Evolutionary conservation across 1,140 invertebrate species (phyloP), one percentile per base, ranked within the genome.

Genomic region (Pteromalus puparum): DNA sequence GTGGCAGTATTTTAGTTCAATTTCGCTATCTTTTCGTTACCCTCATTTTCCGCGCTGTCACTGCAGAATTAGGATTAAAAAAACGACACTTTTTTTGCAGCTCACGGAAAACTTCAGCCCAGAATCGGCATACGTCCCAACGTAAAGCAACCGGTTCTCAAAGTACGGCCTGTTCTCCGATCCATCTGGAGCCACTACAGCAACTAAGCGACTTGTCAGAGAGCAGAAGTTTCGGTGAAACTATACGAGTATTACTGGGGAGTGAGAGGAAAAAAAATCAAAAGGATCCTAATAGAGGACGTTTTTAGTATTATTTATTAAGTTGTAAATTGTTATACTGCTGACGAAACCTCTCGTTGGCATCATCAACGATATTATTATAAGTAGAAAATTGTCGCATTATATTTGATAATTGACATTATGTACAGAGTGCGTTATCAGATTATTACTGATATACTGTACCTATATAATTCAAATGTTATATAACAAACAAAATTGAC

Each of bases 151-250:
- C 26, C 70, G 13, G 15, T 28, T 13, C n/a, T 61, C 1, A 13
- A 28, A n/a, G 1, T 1, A 42, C 78, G 84, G 61, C 75, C 77
- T 15, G n/a, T 83, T 24, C 77, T 86, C 9, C 74, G 34, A 83
- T 86, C 85, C 10, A 74, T 86, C 10, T 86, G 85, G 85, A 83
- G 18, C 48, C 68, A 82, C 30, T 85, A 82, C 24, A 30, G 24
- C 46, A n/a, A 65, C 30, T 84, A 48, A 84, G 4, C 18, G 30
- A 7, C 24, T 48, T 12, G 18, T 21, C 38, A 4, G 42, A 76
- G 12, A 53, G 10, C 3, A 9, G 9, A 46, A 53, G 48, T 53
- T 18, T 18, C 48, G 18, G 12, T 18, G 15, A 53, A 53, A 15
- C 53, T 61, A 7, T 21, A 21, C 1, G 15, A 21, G 18, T 61